These are phyloP conservation scores for Lates calcarifer DNA, from an alignment of 2,113 vertebrate genomes.

Conservation along the genomic window DNA sequence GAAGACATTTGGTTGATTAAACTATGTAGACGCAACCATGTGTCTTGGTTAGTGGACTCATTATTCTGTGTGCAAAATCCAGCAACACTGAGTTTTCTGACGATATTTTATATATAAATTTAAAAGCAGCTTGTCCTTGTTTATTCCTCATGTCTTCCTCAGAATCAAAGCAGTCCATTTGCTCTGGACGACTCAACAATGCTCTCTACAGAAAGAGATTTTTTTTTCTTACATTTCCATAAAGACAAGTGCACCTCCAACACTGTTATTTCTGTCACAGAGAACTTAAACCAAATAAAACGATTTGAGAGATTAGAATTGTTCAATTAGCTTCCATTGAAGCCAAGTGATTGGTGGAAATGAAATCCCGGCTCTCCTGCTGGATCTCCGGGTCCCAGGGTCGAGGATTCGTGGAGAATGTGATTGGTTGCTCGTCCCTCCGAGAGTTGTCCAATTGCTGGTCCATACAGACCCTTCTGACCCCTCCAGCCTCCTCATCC, in stretches of 20 bases:
- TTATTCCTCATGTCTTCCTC: not conserved
- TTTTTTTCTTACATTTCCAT: slow-evolving; percentile 64
- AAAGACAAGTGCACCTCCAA: slow-evolving; percentile 68
- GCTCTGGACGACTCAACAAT: slow-evolving; percentile 24
- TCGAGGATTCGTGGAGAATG: slow-evolving; percentile 73
- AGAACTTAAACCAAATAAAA: slow-evolving; percentile 75
- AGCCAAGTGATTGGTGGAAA: slow-evolving; percentile 80
- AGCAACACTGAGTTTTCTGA: not conserved
- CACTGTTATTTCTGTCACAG: slow-evolving; percentile 68
- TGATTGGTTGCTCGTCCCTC: slow-evolving; percentile 77
- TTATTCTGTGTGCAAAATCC: slow-evolving; percentile 32
- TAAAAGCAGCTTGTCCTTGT: not conserved
- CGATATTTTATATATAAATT: not conserved
- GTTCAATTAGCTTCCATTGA: slow-evolving; percentile 76
- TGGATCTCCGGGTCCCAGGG: slow-evolving; percentile 69
- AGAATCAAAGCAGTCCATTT: slow-evolving; percentile 17
- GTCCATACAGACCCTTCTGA: slow-evolving; percentile 68
- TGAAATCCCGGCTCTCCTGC: slow-evolving; percentile 70
- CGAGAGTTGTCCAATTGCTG: slow-evolving; percentile 76
- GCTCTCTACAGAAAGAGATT: slow-evolving; percentile 24
- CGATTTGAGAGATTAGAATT: slow-evolving; percentile 70
- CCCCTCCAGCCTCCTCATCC: slow-evolving; percentile 82
- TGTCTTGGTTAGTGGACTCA: slow-evolving; percentile 53
- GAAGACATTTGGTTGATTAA: slow-evolving; percentile 68
- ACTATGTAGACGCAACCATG: not conserved